These are phyloP conservation scores for Ficedula albicollis DNA, from an alignment of 2,797 vertebrate genomes.

Conservation along the genomic window DNA sequence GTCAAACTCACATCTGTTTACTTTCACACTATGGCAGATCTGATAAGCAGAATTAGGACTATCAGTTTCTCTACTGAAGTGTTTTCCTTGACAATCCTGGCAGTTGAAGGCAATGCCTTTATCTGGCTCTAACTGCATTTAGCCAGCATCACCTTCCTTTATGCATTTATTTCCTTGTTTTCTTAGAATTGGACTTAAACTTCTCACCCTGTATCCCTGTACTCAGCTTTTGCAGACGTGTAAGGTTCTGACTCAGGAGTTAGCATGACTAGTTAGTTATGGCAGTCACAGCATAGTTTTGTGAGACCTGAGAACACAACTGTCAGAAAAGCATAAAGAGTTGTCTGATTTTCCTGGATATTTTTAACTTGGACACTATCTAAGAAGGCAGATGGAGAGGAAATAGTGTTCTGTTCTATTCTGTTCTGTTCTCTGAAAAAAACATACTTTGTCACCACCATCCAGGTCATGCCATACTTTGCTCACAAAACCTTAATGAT, in stretches of 20 bases:
- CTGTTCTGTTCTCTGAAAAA: neutral
- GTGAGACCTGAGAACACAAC: neutral
- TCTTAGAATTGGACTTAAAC: neutral
- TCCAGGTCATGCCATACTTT: neutral
- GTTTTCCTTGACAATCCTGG: neutral
- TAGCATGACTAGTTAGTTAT: neutral
- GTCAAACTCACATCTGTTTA: slow-evolving; percentile 26
- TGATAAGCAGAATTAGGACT: neutral
- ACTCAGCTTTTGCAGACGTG: neutral
- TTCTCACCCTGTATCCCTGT: neutral
- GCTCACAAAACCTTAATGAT: neutral
- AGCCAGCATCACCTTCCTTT: neutral
- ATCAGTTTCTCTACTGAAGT: neutral
- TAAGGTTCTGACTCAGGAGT: neutral
- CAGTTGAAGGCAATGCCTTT: neutral
- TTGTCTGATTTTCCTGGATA: neutral
- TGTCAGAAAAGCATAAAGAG: neutral
- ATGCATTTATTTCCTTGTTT: neutral
- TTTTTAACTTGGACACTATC: neutral
- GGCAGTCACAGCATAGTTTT: neutral
- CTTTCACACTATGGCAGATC: neutral
- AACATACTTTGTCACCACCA: neutral
- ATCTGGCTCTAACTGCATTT: neutral
- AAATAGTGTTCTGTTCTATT: neutral
- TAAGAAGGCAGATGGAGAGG: neutral